These are phyloP conservation scores for Aleiodes leptofemur DNA, from an alignment of 2,888 invertebrate genomes.

Conservation along the genomic window DNA sequence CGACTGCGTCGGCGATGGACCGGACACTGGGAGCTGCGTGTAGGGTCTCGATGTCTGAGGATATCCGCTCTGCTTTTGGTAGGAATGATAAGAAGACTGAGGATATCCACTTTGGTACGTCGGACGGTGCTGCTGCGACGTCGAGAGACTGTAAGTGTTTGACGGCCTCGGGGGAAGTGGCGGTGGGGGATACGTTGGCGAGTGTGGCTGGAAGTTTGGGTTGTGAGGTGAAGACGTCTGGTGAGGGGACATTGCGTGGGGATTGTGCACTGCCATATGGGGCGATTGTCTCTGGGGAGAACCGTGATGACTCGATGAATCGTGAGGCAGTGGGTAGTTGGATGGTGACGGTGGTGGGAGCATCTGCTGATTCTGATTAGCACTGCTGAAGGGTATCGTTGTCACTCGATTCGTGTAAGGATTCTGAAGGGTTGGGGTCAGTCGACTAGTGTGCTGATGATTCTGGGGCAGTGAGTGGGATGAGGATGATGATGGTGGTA, in stretches of 20 bases:
- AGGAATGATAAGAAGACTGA: constrained; percentile 69
- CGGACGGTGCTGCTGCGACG: constrained; percentile 54
- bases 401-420: constrained; percentile 47
- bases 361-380: constrained; percentile 58
- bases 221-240: constrained; percentile 64
- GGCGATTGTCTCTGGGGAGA: constrained; percentile 67
- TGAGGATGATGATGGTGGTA: constrained; percentile 47
- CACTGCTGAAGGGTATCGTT: constrained; percentile 49
- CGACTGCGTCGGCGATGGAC: constrained; percentile 45
- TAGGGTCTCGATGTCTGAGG: constrained; percentile 60
- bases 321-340: constrained; percentile 57
- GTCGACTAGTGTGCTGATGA: constrained; percentile 66
- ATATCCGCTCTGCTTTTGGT: constrained; percentile 64
- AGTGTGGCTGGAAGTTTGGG: constrained; percentile 75
- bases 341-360: constrained; percentile 56
- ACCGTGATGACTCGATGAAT: constrained; percentile 60
- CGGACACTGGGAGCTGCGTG: not conserved
- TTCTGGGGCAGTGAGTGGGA: constrained; percentile 59
- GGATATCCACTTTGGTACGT: constrained; percentile 66
- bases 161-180: constrained; percentile 76
- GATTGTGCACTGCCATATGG: constrained; percentile 65
- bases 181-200: constrained; percentile 74
- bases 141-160: constrained; percentile 69
- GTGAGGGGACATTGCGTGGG: constrained; percentile 63
- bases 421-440: constrained; percentile 55